Evolutionary conservation across 2,113 vertebrate genomes (phyloP), one percentile per base, ranked within the genome.

Genomic region (Actinemys pallida): DNA sequence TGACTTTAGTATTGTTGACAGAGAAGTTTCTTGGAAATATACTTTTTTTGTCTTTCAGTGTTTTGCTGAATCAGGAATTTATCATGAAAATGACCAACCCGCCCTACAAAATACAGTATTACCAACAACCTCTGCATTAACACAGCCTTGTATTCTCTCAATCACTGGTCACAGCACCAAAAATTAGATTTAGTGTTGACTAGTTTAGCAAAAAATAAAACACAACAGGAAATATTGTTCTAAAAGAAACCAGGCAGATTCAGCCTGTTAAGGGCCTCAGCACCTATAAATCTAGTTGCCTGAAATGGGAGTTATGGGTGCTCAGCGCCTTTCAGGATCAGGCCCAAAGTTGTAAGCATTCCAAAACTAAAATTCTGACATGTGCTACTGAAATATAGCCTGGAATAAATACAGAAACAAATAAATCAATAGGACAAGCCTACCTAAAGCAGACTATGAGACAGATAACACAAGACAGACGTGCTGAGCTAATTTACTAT

Each of bases 401-500:
- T 94, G 8, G 69, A 97, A 87, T 89, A 96, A 91, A 87, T 59
- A 96, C 39, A 95, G 62, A 90, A 96, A 94, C n/a, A 96, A 89
- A 88, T 14, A 90, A 87, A 96, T 94, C 89, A 53, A 65, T 92
- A 75, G 11, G 42, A 94, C 89, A 93, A 93, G 54, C 42, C 87
- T 95, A 86, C 90, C 81, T 93, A 96, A 95, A 95, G 87, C 94
- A 93, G 87, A 59, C 25, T 89, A 35, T 31, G 92, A 91, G 35
- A 0, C 1, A 97, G 95, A 95, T 95, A 97, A 96, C 57, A 89
- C 1, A 57, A 52, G 76, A 84, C 78, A 95, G 84, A 89, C 81
- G 93, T 96, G 92, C 85, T 88, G 88, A 95, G 89, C 92, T 94
- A 95, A 96, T 97, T 96, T 95, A 95, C 85, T 87, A 90, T 88